These are phyloP conservation scores for Paradisaea rubra DNA, from an alignment of 2,113 vertebrate species.

Conservation along the genomic window DNA sequence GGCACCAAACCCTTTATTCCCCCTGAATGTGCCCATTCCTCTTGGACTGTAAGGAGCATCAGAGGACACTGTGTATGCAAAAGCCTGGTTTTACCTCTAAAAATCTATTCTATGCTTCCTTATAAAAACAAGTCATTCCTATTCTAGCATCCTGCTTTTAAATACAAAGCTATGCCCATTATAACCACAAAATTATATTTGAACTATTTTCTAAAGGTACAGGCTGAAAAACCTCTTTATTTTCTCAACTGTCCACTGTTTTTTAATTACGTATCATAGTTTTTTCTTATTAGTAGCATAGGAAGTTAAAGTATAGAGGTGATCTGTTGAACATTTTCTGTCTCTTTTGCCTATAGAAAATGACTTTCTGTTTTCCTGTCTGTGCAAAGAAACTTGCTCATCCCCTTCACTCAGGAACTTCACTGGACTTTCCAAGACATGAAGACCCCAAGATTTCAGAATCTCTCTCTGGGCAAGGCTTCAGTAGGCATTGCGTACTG, in stretches of 20 bases:
- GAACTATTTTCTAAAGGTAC: background rate
- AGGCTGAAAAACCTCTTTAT: background rate
- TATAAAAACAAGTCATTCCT: background rate
- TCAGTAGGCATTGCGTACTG: background rate
- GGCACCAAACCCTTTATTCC: background rate
- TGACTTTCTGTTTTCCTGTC: background rate
- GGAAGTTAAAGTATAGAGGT: background rate
- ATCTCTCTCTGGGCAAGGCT: fast-evolving
- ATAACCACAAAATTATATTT: background rate
- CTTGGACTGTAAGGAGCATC: background rate
- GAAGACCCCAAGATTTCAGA: background rate
- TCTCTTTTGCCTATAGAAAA: background rate
- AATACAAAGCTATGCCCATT: background rate
- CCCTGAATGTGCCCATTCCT: background rate
- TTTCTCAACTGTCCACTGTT: background rate
- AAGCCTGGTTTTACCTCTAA: background rate
- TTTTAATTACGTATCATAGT: background rate
- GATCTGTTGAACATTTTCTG: background rate
- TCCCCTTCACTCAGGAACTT: background rate
- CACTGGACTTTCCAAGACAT: background rate
- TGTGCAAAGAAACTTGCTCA: background rate
- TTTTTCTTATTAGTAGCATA: background rate
- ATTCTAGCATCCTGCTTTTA: background rate
- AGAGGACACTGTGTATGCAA: background rate
- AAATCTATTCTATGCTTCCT: background rate